Percentiles rank a stretch among this genome's conserved stretches.
Evolutionary conservation across 2,888 invertebrate genomes (phyloP).

Genomic region (Epinotia bilunana): DNA sequence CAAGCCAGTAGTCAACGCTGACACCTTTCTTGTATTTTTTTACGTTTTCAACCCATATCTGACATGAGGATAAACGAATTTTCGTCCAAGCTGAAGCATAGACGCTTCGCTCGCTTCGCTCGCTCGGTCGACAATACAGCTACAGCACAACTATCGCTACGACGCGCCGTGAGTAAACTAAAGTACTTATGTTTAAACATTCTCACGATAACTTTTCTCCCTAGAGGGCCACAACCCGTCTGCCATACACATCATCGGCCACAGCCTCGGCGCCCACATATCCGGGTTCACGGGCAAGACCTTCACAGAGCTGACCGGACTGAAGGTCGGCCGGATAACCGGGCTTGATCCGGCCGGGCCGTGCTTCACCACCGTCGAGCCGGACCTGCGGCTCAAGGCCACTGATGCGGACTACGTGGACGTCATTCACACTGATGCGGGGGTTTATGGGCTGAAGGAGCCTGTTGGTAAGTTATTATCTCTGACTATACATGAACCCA

Average conservation of each 20-base stretch:
- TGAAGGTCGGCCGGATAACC: conserved; percentile 64
- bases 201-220: not conserved
- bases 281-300: conserved; percentile 70
- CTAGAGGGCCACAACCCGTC: conserved; percentile 64
- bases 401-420: conserved; percentile 71
- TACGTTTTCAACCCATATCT: too few species aligned
- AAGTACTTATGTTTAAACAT: not conserved
- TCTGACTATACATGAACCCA: too few species aligned
- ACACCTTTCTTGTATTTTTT: too few species aligned
- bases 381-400: conserved; percentile 56
- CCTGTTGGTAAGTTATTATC: conserved; percentile 62
- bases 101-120: too few species aligned
- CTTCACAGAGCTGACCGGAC: conserved; percentile 61
- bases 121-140: too few species aligned
- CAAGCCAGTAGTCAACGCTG: too few species aligned
- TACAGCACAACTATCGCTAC: too few species aligned
- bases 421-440: conserved; percentile 70
- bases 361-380: conserved; percentile 68
- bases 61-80: too few species aligned
- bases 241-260: conserved; percentile 72
- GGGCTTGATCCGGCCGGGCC: conserved; percentile 78
- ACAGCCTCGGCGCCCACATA: conserved; percentile 77
- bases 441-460: conserved; percentile 67
- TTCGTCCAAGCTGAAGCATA: too few species aligned
- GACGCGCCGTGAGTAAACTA: too few species aligned